Percentiles rank a stretch among this genome's conserved stretches.
Evolutionary conservation across 2,797 vertebrate genomes (phyloP).

Genomic region (Melanotaenia nigrans): DNA sequence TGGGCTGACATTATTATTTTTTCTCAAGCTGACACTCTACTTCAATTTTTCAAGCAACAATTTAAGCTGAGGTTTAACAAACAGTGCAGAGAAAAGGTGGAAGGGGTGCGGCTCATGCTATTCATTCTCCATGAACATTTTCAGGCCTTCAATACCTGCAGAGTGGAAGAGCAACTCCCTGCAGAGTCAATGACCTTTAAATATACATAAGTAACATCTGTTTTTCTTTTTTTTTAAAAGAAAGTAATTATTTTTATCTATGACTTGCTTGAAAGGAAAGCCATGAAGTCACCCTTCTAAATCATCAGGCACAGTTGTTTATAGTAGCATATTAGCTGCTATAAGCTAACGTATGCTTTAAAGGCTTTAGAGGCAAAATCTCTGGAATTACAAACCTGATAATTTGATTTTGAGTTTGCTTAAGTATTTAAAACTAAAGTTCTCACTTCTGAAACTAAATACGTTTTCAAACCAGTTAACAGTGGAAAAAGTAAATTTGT

Average conservation of each 20-base stretch:
- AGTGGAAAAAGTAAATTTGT: not conserved
- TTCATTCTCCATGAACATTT: slow-evolving; percentile 67
- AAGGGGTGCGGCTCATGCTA: slow-evolving; percentile 64
- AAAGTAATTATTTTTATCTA: not conserved
- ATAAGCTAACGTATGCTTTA: not conserved
- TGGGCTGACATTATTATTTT: slow-evolving; percentile 53
- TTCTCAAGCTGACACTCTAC: slow-evolving; percentile 37
- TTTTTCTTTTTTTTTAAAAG: not conserved
- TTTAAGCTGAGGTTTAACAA: slow-evolving; percentile 46
- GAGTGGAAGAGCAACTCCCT: slow-evolving; percentile 56
- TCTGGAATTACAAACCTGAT: not conserved
- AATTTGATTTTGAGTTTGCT: not conserved
- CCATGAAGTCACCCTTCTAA: not conserved
- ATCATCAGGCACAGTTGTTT: not conserved
- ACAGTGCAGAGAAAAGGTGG: slow-evolving; percentile 73
- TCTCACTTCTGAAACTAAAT: not conserved
- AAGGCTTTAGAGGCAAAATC: not conserved
- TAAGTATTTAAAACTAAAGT: not conserved
- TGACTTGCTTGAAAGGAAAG: not conserved
- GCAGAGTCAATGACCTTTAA: slow-evolving; percentile 8
- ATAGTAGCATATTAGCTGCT: not conserved
- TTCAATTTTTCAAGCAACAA: slow-evolving; percentile 54
- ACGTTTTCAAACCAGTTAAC: not conserved
- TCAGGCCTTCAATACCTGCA: slow-evolving; percentile 59
- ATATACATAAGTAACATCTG: not conserved